Evolutionary conservation across 2,113 vertebrate species (phyloP), one percentile per base, ranked within the genome.

Genomic region (Cygnus atratus): DNA sequence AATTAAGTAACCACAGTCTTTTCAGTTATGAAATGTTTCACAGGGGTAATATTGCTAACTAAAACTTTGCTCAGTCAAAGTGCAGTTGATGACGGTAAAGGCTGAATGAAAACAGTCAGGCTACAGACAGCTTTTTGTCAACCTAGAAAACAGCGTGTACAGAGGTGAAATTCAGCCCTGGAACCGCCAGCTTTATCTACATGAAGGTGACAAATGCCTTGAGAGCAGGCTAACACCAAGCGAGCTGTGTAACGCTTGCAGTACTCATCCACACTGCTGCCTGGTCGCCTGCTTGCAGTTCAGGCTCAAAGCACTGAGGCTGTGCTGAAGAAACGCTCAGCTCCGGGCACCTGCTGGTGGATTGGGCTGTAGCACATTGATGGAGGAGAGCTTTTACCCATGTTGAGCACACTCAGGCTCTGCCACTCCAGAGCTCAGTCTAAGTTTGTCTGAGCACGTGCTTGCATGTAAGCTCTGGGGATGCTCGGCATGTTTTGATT

Each of bases 381-480:
- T 39, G 48, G 20, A 86, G 68, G 84, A 93, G 48, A 89, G 96
- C 96, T 95, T 95, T 95, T 76, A 89, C 54, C 62, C 89, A 66
- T 95, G 94, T 87, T 92, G 93, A 93, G 89, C 95, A 95, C 50
- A 78, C 94, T 95, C 89, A 82, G 94, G 81, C 85, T 91, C 81
- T 97, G 66, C 89, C 88, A 37, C 91, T 95, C 95, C 94, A 92
- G 96, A 97, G 94, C 93, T 95, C 84, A 91, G 74, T 93, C 76
- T 83, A 33, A 92, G 90, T 91, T 87, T 82, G 96, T 92, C 92
- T 92, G 96, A 97, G 95, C 94, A 97, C 89, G 73, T 93, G 95
- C 93, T 97, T 97, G 96, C 96, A 96, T 95, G 96, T 66, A 73
- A 89, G 91, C 94, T 96, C 96, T 96, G 93, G 89, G 89, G 93